Evolutionary conservation across 1,140 invertebrate genomes (phyloP).

Genomic region (Agrilus planipennis): DNA sequence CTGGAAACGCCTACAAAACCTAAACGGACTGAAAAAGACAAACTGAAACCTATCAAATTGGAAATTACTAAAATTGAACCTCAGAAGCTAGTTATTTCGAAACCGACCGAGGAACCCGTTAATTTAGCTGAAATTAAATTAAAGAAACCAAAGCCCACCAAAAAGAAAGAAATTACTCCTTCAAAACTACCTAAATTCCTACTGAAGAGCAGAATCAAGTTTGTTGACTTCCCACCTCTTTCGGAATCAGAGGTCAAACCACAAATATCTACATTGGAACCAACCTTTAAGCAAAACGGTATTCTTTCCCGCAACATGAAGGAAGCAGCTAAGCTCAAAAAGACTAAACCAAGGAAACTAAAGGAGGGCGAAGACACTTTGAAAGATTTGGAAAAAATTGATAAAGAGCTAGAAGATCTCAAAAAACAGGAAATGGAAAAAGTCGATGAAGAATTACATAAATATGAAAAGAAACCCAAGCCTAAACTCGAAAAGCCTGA

Average conservation of each 20-base stretch:
- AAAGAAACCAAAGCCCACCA: constrained; percentile 40
- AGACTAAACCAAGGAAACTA: constrained; percentile 23
- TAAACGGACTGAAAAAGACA: constrained; percentile 10
- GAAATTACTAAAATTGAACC: constrained; percentile 50
- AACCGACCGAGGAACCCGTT: constrained; percentile 17
- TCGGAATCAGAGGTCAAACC: constrained; percentile 37
- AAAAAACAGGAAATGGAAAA: constrained; percentile 34
- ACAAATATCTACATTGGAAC: constrained; percentile 37
- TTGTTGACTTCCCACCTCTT: constrained; percentile 45
- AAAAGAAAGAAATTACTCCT: constrained; percentile 38
- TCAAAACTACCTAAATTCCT: constrained; percentile 49
- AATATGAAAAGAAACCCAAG: constrained; percentile 24
- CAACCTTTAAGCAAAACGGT: constrained; percentile 43
- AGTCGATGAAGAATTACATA: constrained; percentile 29
- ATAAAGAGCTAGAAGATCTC: constrained; percentile 30
- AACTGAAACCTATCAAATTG: constrained; percentile 32
- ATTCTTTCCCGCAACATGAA: constrained; percentile 54
- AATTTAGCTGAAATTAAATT: constrained; percentile 46
- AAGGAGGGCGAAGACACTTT: constrained; percentile 57
- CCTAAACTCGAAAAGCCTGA: constrained; percentile 28
- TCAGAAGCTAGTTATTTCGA: constrained; percentile 28
- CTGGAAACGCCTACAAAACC: constrained; percentile 7
- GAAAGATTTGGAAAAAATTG: constrained; percentile 43
- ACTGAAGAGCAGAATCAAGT: constrained; percentile 50
- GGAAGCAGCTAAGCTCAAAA: constrained; percentile 49